Base-by-base conservation (phyloP, 1,140 invertebrate genomes). In the Saccostrea glomerata region DNA sequence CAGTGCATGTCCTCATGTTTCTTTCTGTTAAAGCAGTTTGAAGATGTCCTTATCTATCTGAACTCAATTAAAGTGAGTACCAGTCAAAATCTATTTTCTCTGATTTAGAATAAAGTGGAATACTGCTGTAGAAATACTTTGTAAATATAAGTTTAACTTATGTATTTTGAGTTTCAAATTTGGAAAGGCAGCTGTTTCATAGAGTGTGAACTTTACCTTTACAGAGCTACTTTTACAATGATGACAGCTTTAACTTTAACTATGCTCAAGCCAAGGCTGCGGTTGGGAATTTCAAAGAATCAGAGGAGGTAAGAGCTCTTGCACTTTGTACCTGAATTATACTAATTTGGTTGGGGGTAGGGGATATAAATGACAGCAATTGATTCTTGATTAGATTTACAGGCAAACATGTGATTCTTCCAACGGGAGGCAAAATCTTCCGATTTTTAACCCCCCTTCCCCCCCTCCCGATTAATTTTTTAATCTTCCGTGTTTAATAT, bases 1-100 rank as follows among this genome's bases (percentile, higher is more conserved):
- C 98, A 99, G 95, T 99, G 98, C 93, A 99, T 99, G 98, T 98
- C 98, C 0, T 98, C 98, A 0, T 98, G 97, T 66, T 98, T 98
- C 95, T 99, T 99, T 94, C 96, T 99, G 2, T 97, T 98, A 55
- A 97, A 97, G 85, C 98, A 99, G 95, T 99, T 98, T 95, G 98
- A 99, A 92, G 98, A 99, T 95, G 98, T 99, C 70, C 96, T 99
- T 12, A 96, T 99, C 13, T 99, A 99, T 94, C 96, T 99, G 86
- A 98, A 98, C 94, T 99, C 98, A 3, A 99, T 99, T 91, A 98
- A 99, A 95, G 98, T 95, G 92, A 88, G 55, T 56, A 84, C 17
- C 17, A 54, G n/a, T 82, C 25, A 36, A 30, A 82, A 47, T 82
- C 15, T 17, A 6, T 9, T 9, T 23, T 82, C 15, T 0, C 2